phyloP scores from a whole-genome alignment of 2,888 invertebrate genomes.

The Dendrolimus houi region DNA sequence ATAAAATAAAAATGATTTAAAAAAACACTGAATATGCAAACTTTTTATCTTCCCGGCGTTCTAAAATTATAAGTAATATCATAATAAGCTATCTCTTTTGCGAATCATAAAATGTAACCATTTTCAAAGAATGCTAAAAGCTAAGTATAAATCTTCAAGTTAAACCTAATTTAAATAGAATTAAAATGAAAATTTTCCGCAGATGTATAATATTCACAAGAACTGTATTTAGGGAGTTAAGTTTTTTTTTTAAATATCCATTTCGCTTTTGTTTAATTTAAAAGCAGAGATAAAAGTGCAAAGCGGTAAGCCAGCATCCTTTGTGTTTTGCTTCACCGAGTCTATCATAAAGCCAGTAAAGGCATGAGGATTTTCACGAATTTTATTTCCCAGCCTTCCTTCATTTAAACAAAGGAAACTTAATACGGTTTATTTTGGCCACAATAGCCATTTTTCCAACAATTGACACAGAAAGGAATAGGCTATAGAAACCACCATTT shows the following conservation, averaged over 20 bases:
- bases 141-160: background rate
- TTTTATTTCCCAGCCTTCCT: background rate
- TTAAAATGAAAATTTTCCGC: background rate
- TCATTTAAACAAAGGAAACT: constrained; percentile 1
- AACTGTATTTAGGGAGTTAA: background rate
- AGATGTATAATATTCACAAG: background rate
- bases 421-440: constrained; percentile 1
- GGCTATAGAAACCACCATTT: constrained; percentile 9
- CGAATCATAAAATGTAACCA: background rate
- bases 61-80: background rate
- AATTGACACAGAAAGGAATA: constrained; percentile 9
- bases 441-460: constrained; percentile 10
- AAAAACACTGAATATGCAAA: too few relatives aligned
- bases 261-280: background rate
- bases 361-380: background rate
- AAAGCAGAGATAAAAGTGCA: constrained; percentile 1
- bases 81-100: background rate
- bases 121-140: background rate
- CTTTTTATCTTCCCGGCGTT: too few relatives aligned
- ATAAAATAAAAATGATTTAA: too few relatives aligned
- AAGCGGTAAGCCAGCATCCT: background rate
- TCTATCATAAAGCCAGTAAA: background rate
- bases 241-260: background rate
- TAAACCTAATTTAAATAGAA: background rate
- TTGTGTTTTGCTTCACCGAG: constrained; percentile 1